A percentile compares a stretch with the other conserved stretches of the same genome.
phyloP scores from a whole-genome alignment of 2,797 vertebrate species.

The Helicolenus hilgendorfi region DNA sequence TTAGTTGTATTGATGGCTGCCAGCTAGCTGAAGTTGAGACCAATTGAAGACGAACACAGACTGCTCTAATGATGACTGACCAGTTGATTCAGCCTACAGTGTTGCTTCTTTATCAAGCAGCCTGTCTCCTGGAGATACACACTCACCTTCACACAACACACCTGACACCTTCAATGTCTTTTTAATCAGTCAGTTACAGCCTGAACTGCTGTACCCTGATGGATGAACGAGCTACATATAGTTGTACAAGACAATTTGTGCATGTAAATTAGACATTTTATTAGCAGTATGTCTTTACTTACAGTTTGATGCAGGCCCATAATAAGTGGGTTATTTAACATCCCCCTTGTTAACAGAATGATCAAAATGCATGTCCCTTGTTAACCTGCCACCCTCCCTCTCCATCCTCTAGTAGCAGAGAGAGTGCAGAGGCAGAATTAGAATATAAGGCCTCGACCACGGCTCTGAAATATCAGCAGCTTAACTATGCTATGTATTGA shows the following conservation, averaged over 20 bases:
- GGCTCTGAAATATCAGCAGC: too few relatives aligned
- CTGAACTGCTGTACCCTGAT: not conserved
- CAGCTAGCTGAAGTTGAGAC: not conserved
- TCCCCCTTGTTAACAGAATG: too few relatives aligned
- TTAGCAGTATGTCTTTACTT: not conserved
- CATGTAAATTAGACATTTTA: not conserved
- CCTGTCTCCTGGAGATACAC: not conserved
- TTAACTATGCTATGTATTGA: too few relatives aligned
- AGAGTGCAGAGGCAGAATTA: too few relatives aligned
- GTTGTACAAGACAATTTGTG: not conserved
- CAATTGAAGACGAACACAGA: not conserved
- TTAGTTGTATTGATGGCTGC: not conserved
- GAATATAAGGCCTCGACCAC: too few relatives aligned
- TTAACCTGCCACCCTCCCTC: too few relatives aligned
- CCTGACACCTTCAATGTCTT: not conserved
- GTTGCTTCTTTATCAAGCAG: not conserved
- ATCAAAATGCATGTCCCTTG: too few relatives aligned
- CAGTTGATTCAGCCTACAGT: not conserved
- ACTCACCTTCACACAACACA: not conserved
- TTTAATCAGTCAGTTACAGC: not conserved
- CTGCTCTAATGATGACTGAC: not conserved
- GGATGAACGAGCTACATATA: not conserved
- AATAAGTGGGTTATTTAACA: rapidly evolving
- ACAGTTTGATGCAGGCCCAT: not conserved
- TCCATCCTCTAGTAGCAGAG: too few relatives aligned